phyloP scores from a whole-genome alignment of 2,797 vertebrate species.

The Stomatorhinus walkeri region DNA sequence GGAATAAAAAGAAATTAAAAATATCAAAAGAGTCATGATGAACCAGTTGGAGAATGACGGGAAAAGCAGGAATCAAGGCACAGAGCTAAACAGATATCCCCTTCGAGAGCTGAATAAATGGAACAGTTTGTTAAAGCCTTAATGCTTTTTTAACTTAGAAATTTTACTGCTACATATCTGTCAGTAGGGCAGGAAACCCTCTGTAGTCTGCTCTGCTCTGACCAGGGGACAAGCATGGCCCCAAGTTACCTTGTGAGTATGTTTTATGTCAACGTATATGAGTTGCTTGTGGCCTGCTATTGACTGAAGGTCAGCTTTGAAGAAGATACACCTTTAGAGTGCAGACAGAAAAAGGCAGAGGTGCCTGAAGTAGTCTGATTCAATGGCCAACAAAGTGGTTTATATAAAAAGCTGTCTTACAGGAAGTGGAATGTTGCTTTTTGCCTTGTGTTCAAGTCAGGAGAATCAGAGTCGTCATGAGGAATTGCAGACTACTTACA shows the following conservation, averaged over 20 bases:
- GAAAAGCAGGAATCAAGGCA: not conserved
- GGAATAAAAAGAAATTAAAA: not conserved
- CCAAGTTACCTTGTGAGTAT: not conserved
- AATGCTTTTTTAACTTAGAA: not conserved
- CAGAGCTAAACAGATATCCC: not conserved
- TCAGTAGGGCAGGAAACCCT: not conserved
- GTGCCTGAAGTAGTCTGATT: not conserved
- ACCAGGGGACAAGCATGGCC: not conserved
- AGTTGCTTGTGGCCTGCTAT: not conserved
- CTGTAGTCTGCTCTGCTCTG: not conserved
- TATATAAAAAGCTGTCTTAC: not conserved
- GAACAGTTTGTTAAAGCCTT: not conserved
- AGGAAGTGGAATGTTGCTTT: not conserved
- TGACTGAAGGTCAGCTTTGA: not conserved
- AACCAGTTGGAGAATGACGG: not conserved
- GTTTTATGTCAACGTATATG: not conserved
- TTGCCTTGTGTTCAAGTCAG: not conserved
- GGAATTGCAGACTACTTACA: not conserved
- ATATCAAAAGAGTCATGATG: not conserved
- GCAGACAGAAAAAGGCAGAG: not conserved
- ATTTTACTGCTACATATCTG: not conserved
- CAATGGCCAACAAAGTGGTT: not conserved
- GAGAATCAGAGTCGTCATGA: not conserved
- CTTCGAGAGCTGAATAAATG: not conserved
- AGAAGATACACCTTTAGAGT: not conserved